Evolutionary conservation across 2,888 invertebrate genomes (phyloP), one percentile per base, ranked within the genome.

Genomic region (Caenorhabditis imperialis): DNA sequence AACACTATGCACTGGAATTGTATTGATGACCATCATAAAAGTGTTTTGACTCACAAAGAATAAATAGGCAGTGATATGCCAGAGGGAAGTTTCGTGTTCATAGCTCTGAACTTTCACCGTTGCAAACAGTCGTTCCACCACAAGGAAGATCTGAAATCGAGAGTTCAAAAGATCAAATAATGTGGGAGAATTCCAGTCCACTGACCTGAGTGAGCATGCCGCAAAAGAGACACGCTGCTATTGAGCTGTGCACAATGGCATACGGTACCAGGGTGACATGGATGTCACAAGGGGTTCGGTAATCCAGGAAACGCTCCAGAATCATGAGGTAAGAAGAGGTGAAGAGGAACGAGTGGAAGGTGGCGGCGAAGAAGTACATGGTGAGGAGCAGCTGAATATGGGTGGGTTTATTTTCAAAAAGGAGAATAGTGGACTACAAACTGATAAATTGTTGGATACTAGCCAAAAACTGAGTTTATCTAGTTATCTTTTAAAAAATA

Each of bases 131-230:
- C 72, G 10, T 47, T 72, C 72, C 18, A 72, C 50, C 14, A 72
- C 72, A 53, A 72, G 57, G 45, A 72, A 63, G 12, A 58, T 55
- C 58, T 72, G 35, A 18, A 65, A 37, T 30, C 20, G 2, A 22
- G 12, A 3, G 6, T 20, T 30, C 6, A 30, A 30, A 7, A 30
- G n/a, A n/a, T n/a, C 30, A 30, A 30, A 30, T 7, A 30, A 30
- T 30, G 6, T 30, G 10, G 10, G 10, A 30, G 10, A 30, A 30
- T 6, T 30, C 10, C 7, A 7, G 6, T 30, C 30, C 30, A 47
- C 50, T 1, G 51, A 67, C 69, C 69, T 69, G 63, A n/a, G 58
- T 72, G 40, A 72, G 33, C 63, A 72, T 72, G 53, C 63, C 63
- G 30, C 63, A 58, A 20, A 58, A 63, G 1, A 72, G 35, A 57